These are phyloP conservation scores for Lepidostoma basale DNA, from an alignment of 1,140 invertebrate genomes.

Conservation along the genomic window DNA sequence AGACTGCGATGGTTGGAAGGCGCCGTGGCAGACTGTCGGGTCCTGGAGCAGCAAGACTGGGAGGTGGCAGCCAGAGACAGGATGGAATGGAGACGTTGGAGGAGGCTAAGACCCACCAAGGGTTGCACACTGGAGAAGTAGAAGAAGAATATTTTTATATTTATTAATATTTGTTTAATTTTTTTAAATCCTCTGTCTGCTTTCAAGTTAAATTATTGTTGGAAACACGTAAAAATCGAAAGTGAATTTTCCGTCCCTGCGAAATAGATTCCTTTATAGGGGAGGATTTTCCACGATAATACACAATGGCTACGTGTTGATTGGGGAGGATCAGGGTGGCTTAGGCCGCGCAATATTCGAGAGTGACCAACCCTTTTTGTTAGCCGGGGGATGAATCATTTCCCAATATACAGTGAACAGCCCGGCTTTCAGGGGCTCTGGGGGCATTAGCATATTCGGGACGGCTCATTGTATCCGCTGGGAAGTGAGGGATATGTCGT, in stretches of 20 bases:
- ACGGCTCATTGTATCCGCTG: no score
- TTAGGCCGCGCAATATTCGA: conserved; percentile 42
- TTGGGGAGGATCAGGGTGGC: conserved; percentile 40
- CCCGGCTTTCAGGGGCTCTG: conserved; percentile 6
- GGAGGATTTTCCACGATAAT: conserved; percentile 37
- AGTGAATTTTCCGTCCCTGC: background rate
- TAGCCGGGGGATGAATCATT: conserved; percentile 29
- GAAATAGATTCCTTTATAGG: background rate
- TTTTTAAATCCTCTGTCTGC: no score
- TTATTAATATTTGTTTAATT: no score
- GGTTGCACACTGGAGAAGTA: no score
- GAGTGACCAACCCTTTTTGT: conserved; percentile 42
- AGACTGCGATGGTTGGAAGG: no score
- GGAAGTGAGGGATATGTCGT: conserved; percentile 2
- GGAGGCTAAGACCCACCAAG: no score
- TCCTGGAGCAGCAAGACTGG: no score
- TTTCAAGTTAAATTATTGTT: no score
- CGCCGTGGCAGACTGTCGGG: no score
- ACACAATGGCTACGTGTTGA: conserved; percentile 41
- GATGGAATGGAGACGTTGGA: no score
- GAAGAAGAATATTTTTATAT: no score
- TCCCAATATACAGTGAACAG: background rate
- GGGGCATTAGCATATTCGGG: conserved; percentile 15
- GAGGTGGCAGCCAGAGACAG: no score
- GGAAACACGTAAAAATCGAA: background rate